A percentile compares a stretch with the other conserved stretches of the same genome.
Conservation (phyloP, 2,113 vertebrate genomes). For the Leiothrix lutea region DNA sequence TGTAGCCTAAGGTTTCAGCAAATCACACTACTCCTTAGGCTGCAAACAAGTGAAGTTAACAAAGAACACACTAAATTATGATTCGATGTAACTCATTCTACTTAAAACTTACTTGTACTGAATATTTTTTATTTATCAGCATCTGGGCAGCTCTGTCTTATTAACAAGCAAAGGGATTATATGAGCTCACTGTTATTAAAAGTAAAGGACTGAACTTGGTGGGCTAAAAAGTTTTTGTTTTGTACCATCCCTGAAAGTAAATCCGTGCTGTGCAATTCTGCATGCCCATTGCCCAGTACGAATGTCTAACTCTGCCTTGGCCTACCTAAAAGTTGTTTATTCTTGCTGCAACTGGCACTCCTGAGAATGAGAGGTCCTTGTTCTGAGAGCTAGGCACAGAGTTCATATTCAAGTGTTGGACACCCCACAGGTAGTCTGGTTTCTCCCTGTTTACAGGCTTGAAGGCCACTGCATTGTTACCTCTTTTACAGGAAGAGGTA, state of each 20-base stretch:
- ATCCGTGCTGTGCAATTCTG: neutral
- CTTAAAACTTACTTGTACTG: neutral
- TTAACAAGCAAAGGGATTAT: neutral
- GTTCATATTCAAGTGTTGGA: neutral
- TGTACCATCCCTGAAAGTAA: neutral
- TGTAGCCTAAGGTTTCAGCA: neutral
- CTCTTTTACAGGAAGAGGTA: neutral
- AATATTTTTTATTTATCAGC: neutral
- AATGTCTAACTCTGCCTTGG: neutral
- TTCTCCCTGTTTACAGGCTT: neutral
- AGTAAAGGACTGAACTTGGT: neutral
- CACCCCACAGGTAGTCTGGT: neutral
- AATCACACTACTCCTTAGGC: neutral
- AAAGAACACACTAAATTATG: neutral
- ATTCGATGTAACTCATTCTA: neutral
- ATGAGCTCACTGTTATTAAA: fast-evolving
- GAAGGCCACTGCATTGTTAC: neutral
- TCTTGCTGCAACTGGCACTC: neutral
- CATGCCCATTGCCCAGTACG: neutral
- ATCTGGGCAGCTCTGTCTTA: neutral
- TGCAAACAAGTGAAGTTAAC: neutral
- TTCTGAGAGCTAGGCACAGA: neutral
- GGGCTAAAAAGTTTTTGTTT: neutral
- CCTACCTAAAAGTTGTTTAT: neutral
- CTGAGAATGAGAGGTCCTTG: neutral